Conservation (phyloP, 2,888 invertebrate species). For the Parochlus steinenii region DNA sequence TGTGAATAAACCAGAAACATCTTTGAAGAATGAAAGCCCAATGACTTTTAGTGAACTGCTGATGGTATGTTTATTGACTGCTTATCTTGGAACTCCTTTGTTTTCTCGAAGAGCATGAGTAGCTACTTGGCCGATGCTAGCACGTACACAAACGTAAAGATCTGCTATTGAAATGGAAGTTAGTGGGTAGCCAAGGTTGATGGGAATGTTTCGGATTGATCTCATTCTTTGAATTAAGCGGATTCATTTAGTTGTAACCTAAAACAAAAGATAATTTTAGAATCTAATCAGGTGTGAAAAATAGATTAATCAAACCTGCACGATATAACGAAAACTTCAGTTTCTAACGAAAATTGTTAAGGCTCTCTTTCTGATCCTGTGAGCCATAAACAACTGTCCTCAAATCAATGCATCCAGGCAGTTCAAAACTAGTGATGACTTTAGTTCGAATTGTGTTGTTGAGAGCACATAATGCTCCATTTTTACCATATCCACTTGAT, state of each 20-base stretch:
- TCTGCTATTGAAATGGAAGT: constrained; percentile 76
- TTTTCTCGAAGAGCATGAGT: constrained; percentile 65
- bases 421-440: constrained; percentile 77
- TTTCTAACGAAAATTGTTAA: constrained; percentile 91
- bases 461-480: constrained; percentile 85
- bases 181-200: constrained; percentile 74
- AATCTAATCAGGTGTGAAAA: too few species aligned
- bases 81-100: constrained; percentile 32
- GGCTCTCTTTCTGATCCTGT: too few species aligned
- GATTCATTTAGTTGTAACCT: constrained; percentile 10
- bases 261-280: too few species aligned
- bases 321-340: constrained; percentile 79
- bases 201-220: constrained; percentile 66
- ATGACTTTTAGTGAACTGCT: constrained; percentile 35
- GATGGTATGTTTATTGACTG: constrained; percentile 39
- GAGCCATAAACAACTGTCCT: constrained; percentile 91
- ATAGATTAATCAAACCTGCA: too few species aligned
- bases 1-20: constrained; percentile 80
- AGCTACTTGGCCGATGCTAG: constrained; percentile 74
- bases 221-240: constrained; percentile 28
- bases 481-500: constrained; percentile 91
- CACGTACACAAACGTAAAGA: constrained; percentile 78
- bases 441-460: constrained; percentile 69
- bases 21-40: constrained; percentile 56
- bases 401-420: constrained; percentile 78